A percentile compares a stretch with the other conserved stretches of the same genome.
phyloP scores from a whole-genome alignment of 2,797 vertebrate genomes.

The Brotula barbata region DNA sequence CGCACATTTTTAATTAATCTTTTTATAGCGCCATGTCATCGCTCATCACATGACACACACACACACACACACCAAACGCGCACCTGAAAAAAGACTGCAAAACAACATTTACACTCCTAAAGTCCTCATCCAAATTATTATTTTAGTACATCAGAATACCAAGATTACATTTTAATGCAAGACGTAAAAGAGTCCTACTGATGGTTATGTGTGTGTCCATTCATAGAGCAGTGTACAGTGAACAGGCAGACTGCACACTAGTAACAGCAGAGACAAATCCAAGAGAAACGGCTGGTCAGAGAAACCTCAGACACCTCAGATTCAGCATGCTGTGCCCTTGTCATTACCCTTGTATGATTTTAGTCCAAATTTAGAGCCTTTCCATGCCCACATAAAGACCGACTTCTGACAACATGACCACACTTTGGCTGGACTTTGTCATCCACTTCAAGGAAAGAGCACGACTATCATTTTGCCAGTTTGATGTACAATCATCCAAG shows the following conservation, averaged over 20 bases:
- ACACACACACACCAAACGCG: too few species aligned
- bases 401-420: slow-evolving; percentile 14
- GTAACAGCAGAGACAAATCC: slow-evolving; percentile 15
- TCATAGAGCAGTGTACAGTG: too few species aligned
- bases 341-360: slow-evolving; percentile 33
- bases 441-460: background rate
- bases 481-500: background rate
- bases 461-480: slow-evolving; percentile 13
- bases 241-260: too few species aligned
- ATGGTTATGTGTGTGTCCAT: too few species aligned
- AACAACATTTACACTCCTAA: too few species aligned
- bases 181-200: too few species aligned
- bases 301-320: slow-evolving; percentile 36
- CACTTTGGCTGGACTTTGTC: slow-evolving; percentile 13
- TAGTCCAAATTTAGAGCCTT: slow-evolving; percentile 37
- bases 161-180: too few species aligned
- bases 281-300: slow-evolving; percentile 23
- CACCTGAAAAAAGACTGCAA: too few species aligned
- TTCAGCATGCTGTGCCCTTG: slow-evolving; percentile 34
- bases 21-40: slow-evolving; percentile 69
- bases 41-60: slow-evolving; percentile 54
- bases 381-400: slow-evolving; percentile 35
- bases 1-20: slow-evolving; percentile 75
- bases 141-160: too few species aligned
- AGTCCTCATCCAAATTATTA: too few species aligned